Evolutionary conservation across 2,797 vertebrate species (phyloP).

Genomic region (Pseudomugil gertrudae): DNA sequence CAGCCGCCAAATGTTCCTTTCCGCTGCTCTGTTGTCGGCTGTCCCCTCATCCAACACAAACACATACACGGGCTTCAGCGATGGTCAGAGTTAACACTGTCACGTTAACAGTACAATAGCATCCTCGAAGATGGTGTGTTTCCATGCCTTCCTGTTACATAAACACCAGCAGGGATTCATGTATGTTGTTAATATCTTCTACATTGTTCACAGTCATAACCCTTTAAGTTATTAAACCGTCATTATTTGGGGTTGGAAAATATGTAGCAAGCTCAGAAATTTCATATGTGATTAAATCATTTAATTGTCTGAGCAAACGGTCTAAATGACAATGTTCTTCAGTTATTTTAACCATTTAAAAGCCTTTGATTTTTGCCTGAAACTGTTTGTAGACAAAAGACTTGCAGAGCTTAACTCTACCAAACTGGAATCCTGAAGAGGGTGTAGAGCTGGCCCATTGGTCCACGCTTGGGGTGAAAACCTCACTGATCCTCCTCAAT

Average conservation of each 20-base stretch:
- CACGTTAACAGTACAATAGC: not conserved
- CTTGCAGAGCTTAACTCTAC: too few relatives aligned
- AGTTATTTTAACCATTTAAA: not conserved
- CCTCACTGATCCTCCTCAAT: too few relatives aligned
- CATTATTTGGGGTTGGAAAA: constrained; percentile 6
- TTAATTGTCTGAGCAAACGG: not conserved
- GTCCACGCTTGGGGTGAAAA: too few relatives aligned
- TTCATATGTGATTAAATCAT: not conserved
- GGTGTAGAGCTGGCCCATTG: too few relatives aligned
- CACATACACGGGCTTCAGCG: constrained; percentile 35
- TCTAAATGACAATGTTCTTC: not conserved
- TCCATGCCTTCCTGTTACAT: constrained; percentile 28
- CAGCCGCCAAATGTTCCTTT: constrained; percentile 70
- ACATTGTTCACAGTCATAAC: constrained; percentile 8
- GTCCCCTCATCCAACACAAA: constrained; percentile 39
- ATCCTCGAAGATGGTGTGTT: too few relatives aligned
- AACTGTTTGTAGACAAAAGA: too few relatives aligned
- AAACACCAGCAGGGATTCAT: constrained; percentile 31
- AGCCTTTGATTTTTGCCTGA: too few relatives aligned
- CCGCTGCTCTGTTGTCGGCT: constrained; percentile 36
- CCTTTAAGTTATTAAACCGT: constrained; percentile 25
- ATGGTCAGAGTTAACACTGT: constrained; percentile 48
- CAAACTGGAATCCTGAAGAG: too few relatives aligned
- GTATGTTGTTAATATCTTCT: constrained; percentile 13
- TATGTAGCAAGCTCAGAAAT: not conserved